These are phyloP conservation scores for Torymus aiolomorphi DNA, from an alignment of 2,888 invertebrate genomes.

Conservation along the genomic window DNA sequence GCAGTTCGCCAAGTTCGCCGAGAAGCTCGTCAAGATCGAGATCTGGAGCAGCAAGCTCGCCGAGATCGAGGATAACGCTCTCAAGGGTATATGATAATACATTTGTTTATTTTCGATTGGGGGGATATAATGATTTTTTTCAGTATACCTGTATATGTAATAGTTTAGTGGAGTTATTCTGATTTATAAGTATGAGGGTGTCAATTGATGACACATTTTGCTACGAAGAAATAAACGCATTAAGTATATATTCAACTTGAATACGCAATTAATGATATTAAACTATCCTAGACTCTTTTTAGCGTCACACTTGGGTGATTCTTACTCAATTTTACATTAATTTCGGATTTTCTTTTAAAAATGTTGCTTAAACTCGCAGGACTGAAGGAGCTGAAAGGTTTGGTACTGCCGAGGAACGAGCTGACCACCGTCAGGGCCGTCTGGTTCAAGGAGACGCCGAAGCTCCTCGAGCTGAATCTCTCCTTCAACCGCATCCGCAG, in stretches of 20 bases:
- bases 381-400: slow-evolving; percentile 49
- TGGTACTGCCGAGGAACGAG: slow-evolving; percentile 54
- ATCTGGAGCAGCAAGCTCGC: slow-evolving; percentile 51
- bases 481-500: slow-evolving; percentile 47
- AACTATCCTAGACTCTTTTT: too few species aligned
- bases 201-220: too few species aligned
- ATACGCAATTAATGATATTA: too few species aligned
- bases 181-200: too few species aligned
- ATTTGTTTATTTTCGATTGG: not conserved
- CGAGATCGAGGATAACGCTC: slow-evolving; percentile 57
- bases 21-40: slow-evolving; percentile 51
- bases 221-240: too few species aligned
- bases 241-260: too few species aligned
- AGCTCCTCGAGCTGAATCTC: slow-evolving; percentile 51
- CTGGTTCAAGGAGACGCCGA: slow-evolving; percentile 57
- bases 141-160: too few species aligned
- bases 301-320: too few species aligned
- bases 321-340: too few species aligned
- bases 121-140: too few species aligned
- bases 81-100: slow-evolving; percentile 42
- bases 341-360: too few species aligned
- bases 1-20: slow-evolving; percentile 49
- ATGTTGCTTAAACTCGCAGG: slow-evolving; percentile 2
- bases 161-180: too few species aligned
- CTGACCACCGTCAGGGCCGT: slow-evolving; percentile 50